Evolutionary conservation across 2,113 vertebrate genomes (phyloP), one percentile per base, ranked within the genome.

Genomic region (Echinops telfairi): DNA sequence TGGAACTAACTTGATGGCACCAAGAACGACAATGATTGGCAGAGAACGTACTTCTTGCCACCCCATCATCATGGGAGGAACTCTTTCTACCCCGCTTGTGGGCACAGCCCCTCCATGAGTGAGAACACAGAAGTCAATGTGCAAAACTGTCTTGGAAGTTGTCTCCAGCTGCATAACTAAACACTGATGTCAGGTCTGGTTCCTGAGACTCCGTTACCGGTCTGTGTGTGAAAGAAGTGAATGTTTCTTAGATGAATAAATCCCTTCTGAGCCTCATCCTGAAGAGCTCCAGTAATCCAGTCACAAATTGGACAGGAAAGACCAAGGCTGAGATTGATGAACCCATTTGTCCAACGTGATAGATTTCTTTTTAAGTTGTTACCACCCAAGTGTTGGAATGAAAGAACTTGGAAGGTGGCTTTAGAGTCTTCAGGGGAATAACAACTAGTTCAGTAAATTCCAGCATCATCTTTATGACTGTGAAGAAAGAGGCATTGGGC

Each of bases 161-260:
- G 23, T 31, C 4, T 4, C 78, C 22, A 36, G n/a, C 57, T 25
- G 53, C 84, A 86, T 1, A 71, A 23, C 58, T 68, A 6, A 40
- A 31, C 6, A 10, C 29, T 12, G 0, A 36, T 2, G 58, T 68
- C 68, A 73, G 58, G 64, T 14, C 36, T 76, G 38, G 31, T 80
- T n/a, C 53, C 75, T 38, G 43, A 70, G 79, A 31, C 38, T n/a
- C 43, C 70, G 29, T 64, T 62, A 27, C 80, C 38, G 78, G 58
- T 31, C 60, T 22, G 0, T 11, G 40, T 64, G 10, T 86, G 86
- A 94, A 86, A 91, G 90, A 88, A 14, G 33, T 7, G 68, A 89
- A 84, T 95, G 43, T 73, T 94, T 93, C 70, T 91, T 91, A 73
- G 27, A 73, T 94, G 85, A 97, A 83, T 75, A 29, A 38, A 22